Conservation (phyloP, 2,797 vertebrate species). For the Eulemur mongoz region DNA sequence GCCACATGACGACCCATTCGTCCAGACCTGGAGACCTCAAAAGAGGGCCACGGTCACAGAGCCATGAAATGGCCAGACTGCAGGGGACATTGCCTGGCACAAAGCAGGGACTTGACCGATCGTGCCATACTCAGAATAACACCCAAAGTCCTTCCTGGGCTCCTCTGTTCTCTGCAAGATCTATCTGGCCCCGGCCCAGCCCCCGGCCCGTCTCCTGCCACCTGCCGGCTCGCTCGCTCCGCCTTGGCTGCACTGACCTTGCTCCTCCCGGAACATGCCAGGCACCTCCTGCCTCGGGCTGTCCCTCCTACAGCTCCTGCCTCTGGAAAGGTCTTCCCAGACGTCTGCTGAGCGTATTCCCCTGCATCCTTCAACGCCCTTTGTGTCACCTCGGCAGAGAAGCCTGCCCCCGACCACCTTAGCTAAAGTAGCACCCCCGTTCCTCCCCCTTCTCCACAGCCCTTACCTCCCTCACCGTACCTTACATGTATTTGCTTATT, state of each 20-base stretch:
- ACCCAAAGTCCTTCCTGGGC: accelerated
- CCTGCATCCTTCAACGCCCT: not conserved
- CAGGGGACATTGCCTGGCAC: not conserved
- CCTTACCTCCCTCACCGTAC: accelerated
- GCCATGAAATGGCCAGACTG: not conserved
- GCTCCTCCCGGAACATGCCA: not conserved
- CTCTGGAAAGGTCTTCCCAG: not conserved
- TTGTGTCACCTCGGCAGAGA: not conserved
- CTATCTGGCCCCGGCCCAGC: not conserved
- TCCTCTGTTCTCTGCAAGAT: accelerated
- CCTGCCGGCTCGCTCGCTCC: not conserved
- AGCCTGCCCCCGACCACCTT: not conserved
- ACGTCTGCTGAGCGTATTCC: accelerated
- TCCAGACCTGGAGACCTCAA: not conserved
- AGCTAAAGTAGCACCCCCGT: accelerated
- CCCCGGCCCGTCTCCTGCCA: not conserved
- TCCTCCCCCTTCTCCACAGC: no score
- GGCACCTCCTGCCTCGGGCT: accelerated
- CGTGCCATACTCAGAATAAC: accelerated
- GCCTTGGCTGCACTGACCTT: accelerated
- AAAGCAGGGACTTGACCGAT: no score
- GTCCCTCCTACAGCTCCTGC: accelerated
- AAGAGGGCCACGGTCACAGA: not conserved
- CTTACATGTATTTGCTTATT: not conserved
- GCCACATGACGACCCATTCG: not conserved